A percentile compares a stretch with the other conserved stretches of the same genome.
Conservation (phyloP, 2,797 vertebrate genomes). For the Galagoides demidoff region DNA sequence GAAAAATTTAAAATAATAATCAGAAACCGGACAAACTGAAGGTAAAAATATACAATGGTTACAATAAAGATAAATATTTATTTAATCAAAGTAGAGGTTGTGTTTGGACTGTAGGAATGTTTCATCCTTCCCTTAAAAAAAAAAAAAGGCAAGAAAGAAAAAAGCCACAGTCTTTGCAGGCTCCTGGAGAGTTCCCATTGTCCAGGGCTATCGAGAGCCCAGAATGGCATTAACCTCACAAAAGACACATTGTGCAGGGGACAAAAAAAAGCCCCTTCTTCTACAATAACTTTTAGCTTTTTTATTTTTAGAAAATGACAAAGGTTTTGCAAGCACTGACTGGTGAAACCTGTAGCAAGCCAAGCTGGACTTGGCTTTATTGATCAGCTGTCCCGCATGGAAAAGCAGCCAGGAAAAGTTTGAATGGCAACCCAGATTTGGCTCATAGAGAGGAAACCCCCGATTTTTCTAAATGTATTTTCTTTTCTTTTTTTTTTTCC, state of each 20-base stretch:
- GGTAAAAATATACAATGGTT: constrained; percentile 85
- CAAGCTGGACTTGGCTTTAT: constrained; percentile 84
- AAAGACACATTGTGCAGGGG: constrained; percentile 88
- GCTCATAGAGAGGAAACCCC: constrained; percentile 79
- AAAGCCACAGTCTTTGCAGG: constrained; percentile 87
- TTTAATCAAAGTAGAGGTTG: constrained; percentile 87
- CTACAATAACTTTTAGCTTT: constrained; percentile 91
- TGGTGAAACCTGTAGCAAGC: constrained; percentile 88
- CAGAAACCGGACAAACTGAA: constrained; percentile 82
- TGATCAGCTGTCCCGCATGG: constrained; percentile 85
- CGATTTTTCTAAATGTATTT: constrained; percentile 81
- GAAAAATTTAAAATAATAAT: constrained; percentile 85
- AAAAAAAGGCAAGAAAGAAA: constrained; percentile 83
- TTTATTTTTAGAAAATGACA: constrained; percentile 90
- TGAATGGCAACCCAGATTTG: constrained; percentile 82
- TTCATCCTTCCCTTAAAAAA: constrained; percentile 84
- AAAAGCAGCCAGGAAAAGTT: constrained; percentile 85
- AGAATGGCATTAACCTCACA: constrained; percentile 90
- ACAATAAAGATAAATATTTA: constrained; percentile 87
- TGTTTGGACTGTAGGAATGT: constrained; percentile 88
- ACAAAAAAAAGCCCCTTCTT: constrained; percentile 90
- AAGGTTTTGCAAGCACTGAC: constrained; percentile 88
- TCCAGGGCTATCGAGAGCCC: constrained; percentile 88
- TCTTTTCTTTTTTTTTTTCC: background rate
- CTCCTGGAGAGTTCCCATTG: constrained; percentile 88